Percentiles rank a stretch among this genome's conserved stretches.
phyloP scores from a whole-genome alignment of 2,888 invertebrate genomes.

The Microctonus brassicae region DNA sequence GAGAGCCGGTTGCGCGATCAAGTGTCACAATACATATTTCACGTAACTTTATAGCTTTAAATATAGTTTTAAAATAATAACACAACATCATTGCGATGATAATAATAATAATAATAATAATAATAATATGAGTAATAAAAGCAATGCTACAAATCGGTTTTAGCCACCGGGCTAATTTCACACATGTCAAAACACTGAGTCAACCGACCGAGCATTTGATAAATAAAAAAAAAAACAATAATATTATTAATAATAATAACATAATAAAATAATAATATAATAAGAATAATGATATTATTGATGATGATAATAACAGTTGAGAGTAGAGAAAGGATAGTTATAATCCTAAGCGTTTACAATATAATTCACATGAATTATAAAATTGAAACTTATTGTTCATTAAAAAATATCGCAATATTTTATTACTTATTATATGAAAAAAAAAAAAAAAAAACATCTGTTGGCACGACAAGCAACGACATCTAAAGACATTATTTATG shows the following conservation, averaged over 20 bases:
- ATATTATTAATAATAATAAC: conserved; percentile 32
- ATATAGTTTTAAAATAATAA: conserved; percentile 3
- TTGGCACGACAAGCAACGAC: conserved; percentile 31
- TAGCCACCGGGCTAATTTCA: not conserved
- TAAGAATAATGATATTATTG: conserved; percentile 20
- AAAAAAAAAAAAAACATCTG: conserved; percentile 25
- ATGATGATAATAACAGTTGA: conserved; percentile 2
- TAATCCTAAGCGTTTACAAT: conserved; percentile 11
- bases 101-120: conserved; percentile 16
- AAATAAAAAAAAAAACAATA: conserved; percentile 24
- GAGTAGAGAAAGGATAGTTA: not conserved
- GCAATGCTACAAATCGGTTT: not conserved
- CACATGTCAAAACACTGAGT: not conserved
- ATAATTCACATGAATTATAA: not conserved
- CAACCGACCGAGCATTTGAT: conserved; percentile 48
- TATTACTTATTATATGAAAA: not conserved
- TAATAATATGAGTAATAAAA: conserved; percentile 36
- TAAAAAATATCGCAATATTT: not conserved
- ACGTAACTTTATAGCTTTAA: conserved; percentile 24
- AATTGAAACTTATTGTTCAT: not conserved
- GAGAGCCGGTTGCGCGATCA: conserved; percentile 66
- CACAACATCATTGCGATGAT: conserved; percentile 1
- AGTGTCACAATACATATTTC: conserved; percentile 48
- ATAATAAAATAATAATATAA: conserved; percentile 28
- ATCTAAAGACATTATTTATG: not conserved